Evolutionary conservation across 2,888 invertebrate species (phyloP).

Genomic region (Drosophila algonquin): DNA sequence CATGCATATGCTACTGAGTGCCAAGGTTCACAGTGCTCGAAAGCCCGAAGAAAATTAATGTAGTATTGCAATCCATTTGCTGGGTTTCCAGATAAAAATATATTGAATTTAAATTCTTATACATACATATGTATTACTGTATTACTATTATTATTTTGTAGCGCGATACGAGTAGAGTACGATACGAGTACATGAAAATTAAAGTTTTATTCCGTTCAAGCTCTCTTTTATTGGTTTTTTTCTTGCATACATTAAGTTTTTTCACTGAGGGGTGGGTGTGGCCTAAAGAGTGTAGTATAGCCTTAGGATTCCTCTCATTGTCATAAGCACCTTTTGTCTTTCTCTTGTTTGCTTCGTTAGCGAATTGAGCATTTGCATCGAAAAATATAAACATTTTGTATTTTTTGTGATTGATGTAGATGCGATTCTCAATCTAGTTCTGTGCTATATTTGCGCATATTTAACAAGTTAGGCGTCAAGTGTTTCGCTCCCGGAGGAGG

Average conservation of each 20-base stretch:
- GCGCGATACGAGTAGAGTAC: too few species aligned
- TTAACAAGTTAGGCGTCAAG: slow-evolving; percentile 62
- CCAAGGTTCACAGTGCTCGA: slow-evolving; percentile 64
- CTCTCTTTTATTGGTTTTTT: slow-evolving; percentile 7
- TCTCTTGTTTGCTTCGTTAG: slow-evolving; percentile 71
- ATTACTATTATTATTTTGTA: neutral
- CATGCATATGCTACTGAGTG: slow-evolving; percentile 3
- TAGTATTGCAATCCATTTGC: slow-evolving; percentile 1
- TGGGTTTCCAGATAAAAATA: neutral
- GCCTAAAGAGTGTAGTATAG: neutral
- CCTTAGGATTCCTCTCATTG: neutral
- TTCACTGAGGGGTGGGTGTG: neutral
- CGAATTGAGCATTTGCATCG: slow-evolving; percentile 62
- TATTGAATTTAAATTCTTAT: neutral
- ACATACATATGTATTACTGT: too few species aligned
- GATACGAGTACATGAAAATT: neutral
- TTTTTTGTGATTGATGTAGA: slow-evolving; percentile 35
- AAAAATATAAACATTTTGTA: slow-evolving; percentile 67
- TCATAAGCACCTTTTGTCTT: neutral
- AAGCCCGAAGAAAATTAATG: slow-evolving; percentile 14
- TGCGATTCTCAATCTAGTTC: slow-evolving; percentile 33
- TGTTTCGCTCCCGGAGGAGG: slow-evolving; percentile 48
- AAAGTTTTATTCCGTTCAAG: neutral
- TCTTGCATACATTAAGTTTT: neutral
- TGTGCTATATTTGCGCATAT: slow-evolving; percentile 49